phyloP scores from a whole-genome alignment of 2,113 vertebrate genomes.

The Eulemur rufifrons region DNA sequence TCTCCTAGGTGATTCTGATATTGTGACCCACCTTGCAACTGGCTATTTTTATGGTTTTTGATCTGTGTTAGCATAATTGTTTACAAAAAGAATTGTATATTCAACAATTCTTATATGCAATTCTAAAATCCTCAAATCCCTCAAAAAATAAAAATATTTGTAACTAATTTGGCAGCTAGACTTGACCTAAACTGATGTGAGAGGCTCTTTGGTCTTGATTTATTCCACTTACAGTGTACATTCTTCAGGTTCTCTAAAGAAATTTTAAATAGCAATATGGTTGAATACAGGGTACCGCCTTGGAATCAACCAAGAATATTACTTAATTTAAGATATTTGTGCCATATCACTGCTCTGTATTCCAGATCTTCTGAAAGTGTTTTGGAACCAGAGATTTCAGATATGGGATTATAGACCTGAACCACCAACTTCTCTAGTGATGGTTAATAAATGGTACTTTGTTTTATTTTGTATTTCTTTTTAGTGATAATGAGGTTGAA shows the following conservation, averaged over 20 bases:
- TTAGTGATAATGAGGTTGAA: background rate
- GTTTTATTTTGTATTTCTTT: constrained; percentile 38
- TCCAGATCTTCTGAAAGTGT: background rate
- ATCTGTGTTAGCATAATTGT: background rate
- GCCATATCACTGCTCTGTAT: background rate
- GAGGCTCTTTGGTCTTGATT: background rate
- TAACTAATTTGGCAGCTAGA: background rate
- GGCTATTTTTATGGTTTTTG: constrained; percentile 11
- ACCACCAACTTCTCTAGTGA: background rate
- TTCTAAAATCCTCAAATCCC: background rate
- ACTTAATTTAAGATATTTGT: background rate
- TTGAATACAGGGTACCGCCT: background rate
- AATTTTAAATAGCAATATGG: background rate
- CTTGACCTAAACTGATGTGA: background rate
- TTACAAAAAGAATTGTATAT: background rate
- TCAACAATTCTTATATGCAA: background rate
- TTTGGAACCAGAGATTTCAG: background rate
- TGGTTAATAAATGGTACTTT: background rate
- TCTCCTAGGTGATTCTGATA: background rate
- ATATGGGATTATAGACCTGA: background rate
- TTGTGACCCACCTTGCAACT: background rate
- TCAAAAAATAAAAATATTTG: background rate
- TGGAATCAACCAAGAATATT: background rate
- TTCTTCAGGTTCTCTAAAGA: constrained; percentile 15
- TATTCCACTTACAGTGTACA: background rate